phyloP scores from a whole-genome alignment of 2,888 invertebrate genomes.

The Morinoia aosen region DNA sequence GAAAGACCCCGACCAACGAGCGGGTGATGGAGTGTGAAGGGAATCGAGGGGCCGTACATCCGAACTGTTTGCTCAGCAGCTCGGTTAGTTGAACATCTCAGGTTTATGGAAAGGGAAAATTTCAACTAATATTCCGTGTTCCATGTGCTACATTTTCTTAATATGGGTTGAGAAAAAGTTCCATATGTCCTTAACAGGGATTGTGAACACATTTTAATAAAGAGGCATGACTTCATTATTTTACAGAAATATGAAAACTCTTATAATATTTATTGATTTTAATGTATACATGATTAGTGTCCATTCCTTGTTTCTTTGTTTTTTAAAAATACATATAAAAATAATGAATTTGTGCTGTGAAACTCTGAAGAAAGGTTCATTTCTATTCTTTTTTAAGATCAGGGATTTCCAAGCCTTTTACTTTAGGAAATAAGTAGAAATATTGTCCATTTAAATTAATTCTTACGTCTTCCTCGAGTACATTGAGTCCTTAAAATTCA shows the following conservation, averaged over 20 bases:
- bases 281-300: too few relatives aligned
- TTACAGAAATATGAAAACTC: not conserved
- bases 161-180: too few relatives aligned
- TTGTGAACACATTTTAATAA: too few relatives aligned
- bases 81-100: not conserved
- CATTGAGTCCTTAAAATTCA: not conserved
- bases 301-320: too few relatives aligned
- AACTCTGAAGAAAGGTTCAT: not conserved
- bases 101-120: not conserved
- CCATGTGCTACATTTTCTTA: too few relatives aligned
- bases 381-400: not conserved
- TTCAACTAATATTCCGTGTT: too few relatives aligned
- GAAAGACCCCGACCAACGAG: not conserved
- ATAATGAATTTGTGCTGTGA: not conserved
- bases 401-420: not conserved
- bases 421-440: not conserved
- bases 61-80: not conserved
- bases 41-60: not conserved
- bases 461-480: not conserved
- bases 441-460: not conserved
- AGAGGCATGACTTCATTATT: too few relatives aligned
- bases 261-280: too few relatives aligned
- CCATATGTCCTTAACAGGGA: too few relatives aligned
- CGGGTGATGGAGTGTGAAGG: not conserved
- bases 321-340: too few relatives aligned